Evolutionary conservation across 2,113 vertebrate species (phyloP), one percentile per base, ranked within the genome.

Genomic region (Plecturocebus donacophilus): DNA sequence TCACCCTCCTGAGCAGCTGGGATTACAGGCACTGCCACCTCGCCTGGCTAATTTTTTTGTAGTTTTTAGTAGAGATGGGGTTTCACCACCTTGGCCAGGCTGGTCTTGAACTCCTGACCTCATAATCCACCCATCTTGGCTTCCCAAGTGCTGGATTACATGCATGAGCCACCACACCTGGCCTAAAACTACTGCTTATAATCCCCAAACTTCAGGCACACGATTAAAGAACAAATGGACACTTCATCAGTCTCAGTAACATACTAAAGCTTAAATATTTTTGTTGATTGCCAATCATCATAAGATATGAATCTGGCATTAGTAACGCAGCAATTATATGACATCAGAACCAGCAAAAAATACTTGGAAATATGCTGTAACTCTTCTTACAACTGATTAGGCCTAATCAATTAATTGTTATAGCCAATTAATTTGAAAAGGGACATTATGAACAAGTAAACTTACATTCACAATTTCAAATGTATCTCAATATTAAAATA

Each of bases 291-390:
- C 79, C 52, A 92, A 92, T 93, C 81, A 95, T 96, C 96, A 97
- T 75, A 66, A 95, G 94, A 97, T 89, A 58, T 38, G 96, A 97
- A 92, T 89, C 17, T 0, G 95, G 88, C 96, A 98, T 97, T 98
- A 97, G 0, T 70, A 94, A 93, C 86, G 70, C 27, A 97, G 95
- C 82, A 98, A 97, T 56, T 66, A 13, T 17, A 95, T 90, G 96
- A 98, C 90, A 98, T 96, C 94, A 98, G 95, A 97, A 97, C 49
- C 58, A 91, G 75, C 47, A 25, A 54, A 93, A 96, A 94, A 66
- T 71, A 70, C 47, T 86, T 68, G 32, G 52, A 97, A 96, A 75
- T 5, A 86, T 92, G 40, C 87, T 64, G 32, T 27, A 2, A 90
- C 77, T 58, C 80, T 77, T 45, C 5, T 61, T 77, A 75, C 52